phyloP scores from a whole-genome alignment of 2,888 invertebrate genomes.

The Tetheella fluctuosa region DNA sequence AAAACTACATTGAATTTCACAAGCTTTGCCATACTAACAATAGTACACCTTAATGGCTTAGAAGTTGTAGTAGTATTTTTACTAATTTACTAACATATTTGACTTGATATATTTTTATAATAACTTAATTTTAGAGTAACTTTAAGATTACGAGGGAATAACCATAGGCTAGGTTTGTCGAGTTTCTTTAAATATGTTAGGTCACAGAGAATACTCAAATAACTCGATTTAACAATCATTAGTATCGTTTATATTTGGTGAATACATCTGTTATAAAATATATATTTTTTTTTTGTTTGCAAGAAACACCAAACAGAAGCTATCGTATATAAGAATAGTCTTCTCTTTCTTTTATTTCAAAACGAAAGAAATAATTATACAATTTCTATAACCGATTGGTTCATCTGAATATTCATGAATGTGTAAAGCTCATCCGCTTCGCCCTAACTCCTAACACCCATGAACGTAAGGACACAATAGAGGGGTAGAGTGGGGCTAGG shows the following conservation, averaged over 20 bases:
- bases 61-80: conserved; percentile 23
- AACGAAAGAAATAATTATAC: background rate
- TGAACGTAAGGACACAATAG: conserved; percentile 21
- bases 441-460: conserved; percentile 80
- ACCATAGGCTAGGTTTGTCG: background rate
- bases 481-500: conserved; percentile 52
- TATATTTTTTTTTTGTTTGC: too few species aligned
- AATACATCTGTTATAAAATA: too few species aligned
- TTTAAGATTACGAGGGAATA: background rate
- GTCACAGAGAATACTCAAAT: conserved; percentile 54
- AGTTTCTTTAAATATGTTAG: conserved; percentile 17
- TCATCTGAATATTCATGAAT: background rate
- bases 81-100: conserved; percentile 27
- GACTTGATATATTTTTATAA: conserved; percentile 15
- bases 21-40: conserved; percentile 69
- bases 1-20: conserved; percentile 36
- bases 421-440: conserved; percentile 78
- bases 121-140: conserved; percentile 20
- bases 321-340: background rate
- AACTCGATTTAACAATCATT: conserved; percentile 65
- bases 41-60: conserved; percentile 39
- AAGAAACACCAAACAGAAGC: background rate
- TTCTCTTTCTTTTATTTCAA: too few species aligned
- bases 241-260: background rate
- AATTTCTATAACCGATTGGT: background rate